phyloP scores from a whole-genome alignment of 2,113 vertebrate species.

The Mesembrinibis cayennensis region DNA sequence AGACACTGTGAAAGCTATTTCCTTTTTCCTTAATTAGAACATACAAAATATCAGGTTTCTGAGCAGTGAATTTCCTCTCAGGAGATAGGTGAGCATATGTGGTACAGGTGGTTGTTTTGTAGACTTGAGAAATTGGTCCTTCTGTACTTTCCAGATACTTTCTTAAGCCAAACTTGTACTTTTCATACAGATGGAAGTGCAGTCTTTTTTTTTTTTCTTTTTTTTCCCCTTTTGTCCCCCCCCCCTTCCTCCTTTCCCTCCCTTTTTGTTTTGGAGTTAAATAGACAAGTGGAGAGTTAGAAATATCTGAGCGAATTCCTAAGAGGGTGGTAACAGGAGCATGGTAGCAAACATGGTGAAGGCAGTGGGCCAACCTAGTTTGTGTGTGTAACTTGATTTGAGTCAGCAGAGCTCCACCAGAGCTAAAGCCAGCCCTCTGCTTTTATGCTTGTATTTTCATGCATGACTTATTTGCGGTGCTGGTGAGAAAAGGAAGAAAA shows the following conservation, averaged over 20 bases:
- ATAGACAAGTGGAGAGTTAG: background rate
- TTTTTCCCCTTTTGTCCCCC: no score
- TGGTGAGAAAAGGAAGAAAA: background rate
- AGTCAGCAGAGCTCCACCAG: background rate
- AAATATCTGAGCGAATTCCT: background rate
- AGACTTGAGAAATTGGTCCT: background rate
- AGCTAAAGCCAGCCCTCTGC: background rate
- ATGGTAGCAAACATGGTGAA: background rate
- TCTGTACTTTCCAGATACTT: background rate
- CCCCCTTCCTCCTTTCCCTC: fast-evolving
- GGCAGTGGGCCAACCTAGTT: background rate
- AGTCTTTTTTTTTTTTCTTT: no score
- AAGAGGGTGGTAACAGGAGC: background rate
- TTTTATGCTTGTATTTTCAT: background rate
- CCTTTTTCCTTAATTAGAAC: constrained; percentile 48
- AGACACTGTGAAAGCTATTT: constrained; percentile 34
- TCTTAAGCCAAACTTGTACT: background rate
- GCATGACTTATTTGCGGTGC: background rate
- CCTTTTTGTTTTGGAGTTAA: background rate
- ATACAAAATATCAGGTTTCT: constrained; percentile 9
- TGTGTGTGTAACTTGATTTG: background rate
- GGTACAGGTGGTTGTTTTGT: background rate
- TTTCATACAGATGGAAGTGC: background rate
- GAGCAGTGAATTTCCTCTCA: constrained; percentile 34
- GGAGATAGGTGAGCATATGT: constrained; percentile 27